Evolutionary conservation across 2,113 vertebrate genomes (phyloP).

Genomic region (Phylloscopus trochilus): DNA sequence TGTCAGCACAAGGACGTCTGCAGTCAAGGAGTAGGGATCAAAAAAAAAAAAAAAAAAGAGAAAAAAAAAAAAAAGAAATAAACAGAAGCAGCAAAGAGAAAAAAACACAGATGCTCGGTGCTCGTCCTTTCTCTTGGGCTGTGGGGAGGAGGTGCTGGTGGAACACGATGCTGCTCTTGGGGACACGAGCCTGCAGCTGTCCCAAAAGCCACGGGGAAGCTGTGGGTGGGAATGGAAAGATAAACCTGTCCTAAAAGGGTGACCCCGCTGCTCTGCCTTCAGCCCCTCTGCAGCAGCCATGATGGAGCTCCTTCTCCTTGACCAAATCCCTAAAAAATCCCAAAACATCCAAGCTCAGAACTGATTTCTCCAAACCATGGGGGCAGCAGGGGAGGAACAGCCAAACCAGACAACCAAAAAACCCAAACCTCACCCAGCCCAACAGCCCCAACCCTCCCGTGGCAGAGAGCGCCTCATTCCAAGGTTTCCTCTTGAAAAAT

Average conservation of each 20-base stretch:
- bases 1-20: constrained; percentile 33
- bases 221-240: too few relatives aligned
- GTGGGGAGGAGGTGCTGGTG: not conserved
- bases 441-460: not conserved
- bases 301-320: too few relatives aligned
- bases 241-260: too few relatives aligned
- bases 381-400: not conserved
- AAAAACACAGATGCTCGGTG: not conserved
- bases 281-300: too few relatives aligned
- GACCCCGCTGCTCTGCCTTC: too few relatives aligned
- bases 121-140: constrained; percentile 1
- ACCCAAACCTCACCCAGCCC: not conserved
- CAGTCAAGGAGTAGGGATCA: constrained; percentile 28
- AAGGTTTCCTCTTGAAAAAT: not conserved
- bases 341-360: not conserved
- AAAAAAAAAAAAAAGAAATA: constrained; percentile 28
- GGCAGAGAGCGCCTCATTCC: not conserved
- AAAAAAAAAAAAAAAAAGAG: not conserved
- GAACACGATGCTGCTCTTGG: not conserved
- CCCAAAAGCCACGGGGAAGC: not conserved
- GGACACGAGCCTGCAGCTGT: not conserved
- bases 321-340: too few relatives aligned
- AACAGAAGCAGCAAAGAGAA: constrained; percentile 49
- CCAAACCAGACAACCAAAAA: not conserved
- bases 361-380: not conserved